Percentiles rank a stretch among this genome's conserved stretches.
Conservation (phyloP, 2,113 vertebrate genomes). For the Lamprologus sp. region DNA sequence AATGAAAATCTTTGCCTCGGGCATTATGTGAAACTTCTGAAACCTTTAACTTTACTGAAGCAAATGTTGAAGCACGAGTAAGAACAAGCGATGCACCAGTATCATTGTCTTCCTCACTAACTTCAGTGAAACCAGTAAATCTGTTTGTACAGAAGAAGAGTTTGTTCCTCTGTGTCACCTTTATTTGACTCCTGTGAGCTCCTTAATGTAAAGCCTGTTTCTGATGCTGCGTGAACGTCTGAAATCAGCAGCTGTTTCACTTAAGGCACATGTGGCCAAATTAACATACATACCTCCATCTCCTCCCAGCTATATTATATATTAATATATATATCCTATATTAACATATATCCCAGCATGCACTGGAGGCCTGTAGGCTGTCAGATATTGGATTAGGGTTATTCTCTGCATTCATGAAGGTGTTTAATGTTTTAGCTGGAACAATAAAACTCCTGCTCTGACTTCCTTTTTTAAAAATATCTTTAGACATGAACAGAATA, state of each 20-base stretch:
- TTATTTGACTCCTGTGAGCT: fast-evolving
- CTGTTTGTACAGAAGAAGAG: neutral
- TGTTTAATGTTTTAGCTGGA: neutral
- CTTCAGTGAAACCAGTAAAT: neutral
- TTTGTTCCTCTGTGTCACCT: neutral
- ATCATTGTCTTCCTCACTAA: neutral
- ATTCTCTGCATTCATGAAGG: neutral
- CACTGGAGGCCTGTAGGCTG: neutral
- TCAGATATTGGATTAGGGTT: neutral
- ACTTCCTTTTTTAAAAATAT: neutral
- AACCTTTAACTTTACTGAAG: neutral
- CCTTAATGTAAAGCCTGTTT: neutral
- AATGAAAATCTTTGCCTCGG: fast-evolving
- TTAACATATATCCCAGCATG: no score
- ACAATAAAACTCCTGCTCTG: neutral
- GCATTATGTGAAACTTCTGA: fast-evolving
- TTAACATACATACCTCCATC: neutral
- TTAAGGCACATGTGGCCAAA: neutral
- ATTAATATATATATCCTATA: no score
- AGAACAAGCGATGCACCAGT: neutral
- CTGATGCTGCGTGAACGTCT: neutral
- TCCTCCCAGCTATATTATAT: no score
- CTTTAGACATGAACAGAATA: fast-evolving
- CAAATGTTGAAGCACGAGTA: fast-evolving
- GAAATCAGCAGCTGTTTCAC: fast-evolving